Conservation (phyloP, 2,888 invertebrate species). For the Malthinus seriepunctatus region DNA sequence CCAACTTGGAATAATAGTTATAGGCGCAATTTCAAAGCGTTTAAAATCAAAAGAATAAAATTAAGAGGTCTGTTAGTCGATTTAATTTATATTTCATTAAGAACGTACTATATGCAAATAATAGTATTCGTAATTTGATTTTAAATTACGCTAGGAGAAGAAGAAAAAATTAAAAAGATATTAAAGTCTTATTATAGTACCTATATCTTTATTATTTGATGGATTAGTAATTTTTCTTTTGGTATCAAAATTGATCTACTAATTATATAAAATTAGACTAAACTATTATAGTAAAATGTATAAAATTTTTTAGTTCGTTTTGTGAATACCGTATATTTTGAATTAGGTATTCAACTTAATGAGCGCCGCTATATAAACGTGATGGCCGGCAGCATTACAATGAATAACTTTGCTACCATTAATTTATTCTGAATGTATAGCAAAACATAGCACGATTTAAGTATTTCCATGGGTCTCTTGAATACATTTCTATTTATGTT, state of each 20-base stretch:
- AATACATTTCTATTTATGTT: constrained; percentile 21
- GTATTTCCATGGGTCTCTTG: constrained; percentile 23
- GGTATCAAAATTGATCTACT: not conserved
- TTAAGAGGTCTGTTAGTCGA: too few species aligned
- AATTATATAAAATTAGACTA: constrained; percentile 11
- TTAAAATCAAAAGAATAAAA: too few species aligned
- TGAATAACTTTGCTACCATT: constrained; percentile 45
- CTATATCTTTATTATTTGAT: too few species aligned
- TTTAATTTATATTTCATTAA: too few species aligned
- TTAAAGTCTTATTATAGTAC: too few species aligned
- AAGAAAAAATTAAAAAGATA: too few species aligned
- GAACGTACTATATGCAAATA: too few species aligned
- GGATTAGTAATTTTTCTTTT: too few species aligned
- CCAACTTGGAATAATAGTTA: too few species aligned
- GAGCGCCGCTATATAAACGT: constrained; percentile 39
- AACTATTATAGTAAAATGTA: constrained; percentile 10
- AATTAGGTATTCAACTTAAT: constrained; percentile 44
- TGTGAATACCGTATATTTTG: constrained; percentile 37
- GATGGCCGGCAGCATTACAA: constrained; percentile 42
- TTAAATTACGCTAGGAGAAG: too few species aligned
- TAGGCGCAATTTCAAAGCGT: too few species aligned
- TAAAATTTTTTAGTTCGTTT: constrained; percentile 14
- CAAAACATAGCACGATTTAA: constrained; percentile 41
- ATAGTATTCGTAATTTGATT: too few species aligned
- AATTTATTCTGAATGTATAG: constrained; percentile 39